These are phyloP conservation scores for Merodon equestris DNA, from an alignment of 2,888 invertebrate genomes.

Conservation along the genomic window DNA sequence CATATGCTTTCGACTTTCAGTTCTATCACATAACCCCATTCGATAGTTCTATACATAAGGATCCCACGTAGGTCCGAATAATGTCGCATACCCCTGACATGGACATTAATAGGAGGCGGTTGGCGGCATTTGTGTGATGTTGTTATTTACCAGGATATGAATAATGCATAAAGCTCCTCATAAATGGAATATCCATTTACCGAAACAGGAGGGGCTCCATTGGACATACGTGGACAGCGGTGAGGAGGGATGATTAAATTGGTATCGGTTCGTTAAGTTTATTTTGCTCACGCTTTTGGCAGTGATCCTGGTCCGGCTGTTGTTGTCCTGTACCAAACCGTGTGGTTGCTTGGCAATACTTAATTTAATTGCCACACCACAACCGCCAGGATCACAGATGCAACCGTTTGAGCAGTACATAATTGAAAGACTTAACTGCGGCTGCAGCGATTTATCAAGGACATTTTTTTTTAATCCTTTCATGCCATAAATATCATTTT, in stretches of 20 bases:
- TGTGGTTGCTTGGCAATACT: slow-evolving; percentile 18
- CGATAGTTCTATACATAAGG: not conserved
- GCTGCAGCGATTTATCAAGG: slow-evolving; percentile 50
- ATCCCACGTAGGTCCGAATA: too few relatives aligned
- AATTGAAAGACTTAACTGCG: slow-evolving; percentile 47
- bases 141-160: slow-evolving; percentile 39
- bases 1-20: slow-evolving; percentile 50
- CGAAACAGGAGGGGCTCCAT: too few relatives aligned
- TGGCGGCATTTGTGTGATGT: not conserved
- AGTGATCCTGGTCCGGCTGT: not conserved
- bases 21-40: slow-evolving; percentile 7
- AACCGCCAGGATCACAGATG: slow-evolving; percentile 33
- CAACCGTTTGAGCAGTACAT: slow-evolving; percentile 26
- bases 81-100: too few relatives aligned
- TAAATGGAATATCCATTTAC: slow-evolving; percentile 9
- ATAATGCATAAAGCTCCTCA: slow-evolving; percentile 48
- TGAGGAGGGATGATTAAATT: slow-evolving; percentile 48
- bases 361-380: slow-evolving; percentile 2
- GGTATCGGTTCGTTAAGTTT: slow-evolving; percentile 59
- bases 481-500: too few relatives aligned
- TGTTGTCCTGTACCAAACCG: not conserved
- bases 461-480: not conserved
- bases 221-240: too few relatives aligned
- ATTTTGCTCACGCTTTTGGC: slow-evolving; percentile 32
- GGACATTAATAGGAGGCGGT: too few relatives aligned